Evolutionary conservation across 2,888 invertebrate genomes (phyloP).

Genomic region (Seladonia tumulorum): DNA sequence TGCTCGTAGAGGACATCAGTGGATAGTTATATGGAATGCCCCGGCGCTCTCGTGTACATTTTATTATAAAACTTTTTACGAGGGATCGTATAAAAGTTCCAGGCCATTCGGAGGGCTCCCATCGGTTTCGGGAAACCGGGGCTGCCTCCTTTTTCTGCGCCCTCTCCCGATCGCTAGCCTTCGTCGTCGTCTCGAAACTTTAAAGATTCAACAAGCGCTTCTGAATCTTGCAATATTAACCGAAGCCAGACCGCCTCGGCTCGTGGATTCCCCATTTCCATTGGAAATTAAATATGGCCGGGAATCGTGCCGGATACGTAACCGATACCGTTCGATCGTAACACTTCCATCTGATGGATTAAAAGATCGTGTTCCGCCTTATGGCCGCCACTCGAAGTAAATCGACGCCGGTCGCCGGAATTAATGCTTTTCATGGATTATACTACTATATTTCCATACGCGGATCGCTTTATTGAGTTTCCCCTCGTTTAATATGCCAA

Average conservation of each 20-base stretch:
- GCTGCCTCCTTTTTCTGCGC: conserved; percentile 34
- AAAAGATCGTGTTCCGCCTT: conserved; percentile 61
- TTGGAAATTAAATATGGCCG: conserved; percentile 67
- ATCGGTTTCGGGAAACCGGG: conserved; percentile 34
- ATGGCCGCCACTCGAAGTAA: conserved; percentile 37
- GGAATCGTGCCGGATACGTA: conserved; percentile 42
- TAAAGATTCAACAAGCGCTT: conserved; percentile 61
- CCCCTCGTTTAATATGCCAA: conserved; percentile 17
- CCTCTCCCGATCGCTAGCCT: conserved; percentile 38
- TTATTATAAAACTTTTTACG: conserved; percentile 79
- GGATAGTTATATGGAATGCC: conserved; percentile 40
- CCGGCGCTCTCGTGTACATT: conserved; percentile 54
- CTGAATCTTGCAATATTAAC: conserved; percentile 65
- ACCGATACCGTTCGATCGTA: conserved; percentile 61
- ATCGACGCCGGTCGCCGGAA: conserved; percentile 53
- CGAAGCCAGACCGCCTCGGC: conserved; percentile 27
- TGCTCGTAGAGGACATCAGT: conserved; percentile 28
- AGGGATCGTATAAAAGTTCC: conserved; percentile 76
- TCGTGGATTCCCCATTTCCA: conserved; percentile 58
- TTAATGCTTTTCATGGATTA: conserved; percentile 52
- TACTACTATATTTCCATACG: conserved; percentile 22
- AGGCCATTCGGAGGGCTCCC: conserved; percentile 56
- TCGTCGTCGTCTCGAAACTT: conserved; percentile 48
- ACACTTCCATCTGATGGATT: conserved; percentile 72
- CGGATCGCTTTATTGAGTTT: conserved; percentile 42